phyloP scores from a whole-genome alignment of 2,113 vertebrate species.

The Chamaea fasciata region DNA sequence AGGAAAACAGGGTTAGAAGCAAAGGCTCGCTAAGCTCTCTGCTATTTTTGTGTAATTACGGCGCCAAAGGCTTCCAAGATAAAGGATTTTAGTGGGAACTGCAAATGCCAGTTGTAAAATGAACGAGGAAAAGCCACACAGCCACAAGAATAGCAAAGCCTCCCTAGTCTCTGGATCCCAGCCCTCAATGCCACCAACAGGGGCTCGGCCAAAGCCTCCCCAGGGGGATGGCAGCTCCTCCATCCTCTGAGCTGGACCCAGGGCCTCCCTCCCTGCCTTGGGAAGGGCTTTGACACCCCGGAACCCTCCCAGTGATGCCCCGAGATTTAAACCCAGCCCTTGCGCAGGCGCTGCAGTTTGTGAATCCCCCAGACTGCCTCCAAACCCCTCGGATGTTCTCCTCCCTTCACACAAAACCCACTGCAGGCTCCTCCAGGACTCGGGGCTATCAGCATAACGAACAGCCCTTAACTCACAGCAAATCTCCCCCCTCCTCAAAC shows the following conservation, averaged over 20 bases:
- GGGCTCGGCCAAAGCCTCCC: neutral
- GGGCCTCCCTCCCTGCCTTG: neutral
- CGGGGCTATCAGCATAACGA: neutral
- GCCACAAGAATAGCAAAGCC: neutral
- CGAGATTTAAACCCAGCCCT: neutral
- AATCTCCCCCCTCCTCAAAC: neutral
- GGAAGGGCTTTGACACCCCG: neutral
- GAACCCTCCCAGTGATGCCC: neutral
- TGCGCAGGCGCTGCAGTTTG: neutral
- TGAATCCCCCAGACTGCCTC: neutral
- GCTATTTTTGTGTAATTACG: neutral
- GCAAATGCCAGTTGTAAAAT: neutral
- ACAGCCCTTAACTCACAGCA: neutral
- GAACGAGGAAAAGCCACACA: neutral
- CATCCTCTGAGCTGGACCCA: neutral
- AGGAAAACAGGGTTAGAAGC: neutral
- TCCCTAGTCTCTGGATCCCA: neutral
- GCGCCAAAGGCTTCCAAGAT: slow-evolving; percentile 15
- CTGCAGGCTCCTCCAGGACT: neutral
- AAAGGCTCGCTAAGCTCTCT: neutral
- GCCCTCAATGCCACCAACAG: neutral
- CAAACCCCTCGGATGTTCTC: neutral
- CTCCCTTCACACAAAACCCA: neutral
- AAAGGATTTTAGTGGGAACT: neutral
- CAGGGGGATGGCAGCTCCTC: neutral